Evolutionary conservation across 2,113 vertebrate genomes (phyloP).

Genomic region (Lathamus discolor): DNA sequence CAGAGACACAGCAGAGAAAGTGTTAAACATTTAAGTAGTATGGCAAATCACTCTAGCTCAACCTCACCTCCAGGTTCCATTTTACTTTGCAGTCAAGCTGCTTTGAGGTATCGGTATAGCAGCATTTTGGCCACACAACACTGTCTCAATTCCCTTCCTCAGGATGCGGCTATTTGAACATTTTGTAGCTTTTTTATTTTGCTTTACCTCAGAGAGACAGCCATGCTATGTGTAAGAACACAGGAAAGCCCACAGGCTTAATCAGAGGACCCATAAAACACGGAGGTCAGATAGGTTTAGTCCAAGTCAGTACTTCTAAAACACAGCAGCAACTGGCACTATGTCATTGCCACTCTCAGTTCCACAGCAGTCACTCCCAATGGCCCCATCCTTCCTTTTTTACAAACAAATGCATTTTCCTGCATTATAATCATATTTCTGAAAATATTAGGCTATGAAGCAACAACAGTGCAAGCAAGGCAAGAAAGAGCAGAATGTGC

Average conservation of each 20-base stretch:
- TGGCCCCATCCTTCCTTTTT: background rate
- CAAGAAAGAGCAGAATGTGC: background rate
- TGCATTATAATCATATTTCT: background rate
- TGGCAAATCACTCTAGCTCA: accelerated
- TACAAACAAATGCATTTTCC: background rate
- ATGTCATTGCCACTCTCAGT: background rate
- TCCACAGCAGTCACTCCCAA: background rate
- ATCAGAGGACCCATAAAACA: background rate
- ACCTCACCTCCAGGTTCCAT: background rate
- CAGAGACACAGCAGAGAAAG: background rate
- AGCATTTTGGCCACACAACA: background rate
- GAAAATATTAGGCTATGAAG: background rate
- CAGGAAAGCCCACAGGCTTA: background rate
- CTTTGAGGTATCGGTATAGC: background rate
- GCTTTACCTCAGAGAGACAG: background rate
- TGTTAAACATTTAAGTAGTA: background rate
- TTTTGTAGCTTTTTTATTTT: background rate
- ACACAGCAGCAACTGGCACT: background rate
- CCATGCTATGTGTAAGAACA: background rate
- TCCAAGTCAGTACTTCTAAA: background rate
- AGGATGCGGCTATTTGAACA: background rate
- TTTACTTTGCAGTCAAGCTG: background rate
- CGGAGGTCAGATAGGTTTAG: background rate
- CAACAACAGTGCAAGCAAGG: background rate
- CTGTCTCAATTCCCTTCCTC: background rate